Evolutionary conservation across 2,888 invertebrate genomes (phyloP).

Genomic region (Phengaris arion): DNA sequence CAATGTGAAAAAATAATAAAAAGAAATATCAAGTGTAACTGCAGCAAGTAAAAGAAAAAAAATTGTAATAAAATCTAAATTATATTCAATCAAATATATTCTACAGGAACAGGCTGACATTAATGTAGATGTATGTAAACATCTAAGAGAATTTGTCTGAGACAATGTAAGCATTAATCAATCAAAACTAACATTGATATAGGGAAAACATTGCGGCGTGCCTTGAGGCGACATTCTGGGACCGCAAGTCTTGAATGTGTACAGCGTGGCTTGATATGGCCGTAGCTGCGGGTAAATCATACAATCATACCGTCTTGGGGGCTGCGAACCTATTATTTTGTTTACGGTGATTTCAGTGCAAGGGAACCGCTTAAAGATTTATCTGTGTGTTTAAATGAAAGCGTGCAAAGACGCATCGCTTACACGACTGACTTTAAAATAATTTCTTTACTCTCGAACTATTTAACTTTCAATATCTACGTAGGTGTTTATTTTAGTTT

Average conservation of each 20-base stretch:
- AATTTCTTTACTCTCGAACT: background rate
- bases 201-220: constrained; percentile 40
- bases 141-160: background rate
- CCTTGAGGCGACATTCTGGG: constrained; percentile 57
- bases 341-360: constrained; percentile 57
- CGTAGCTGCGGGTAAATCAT: constrained; percentile 44
- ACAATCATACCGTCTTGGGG: constrained; percentile 56
- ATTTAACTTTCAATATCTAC: background rate
- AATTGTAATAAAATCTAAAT: background rate
- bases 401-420: background rate
- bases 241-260: constrained; percentile 44
- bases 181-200: constrained; percentile 28
- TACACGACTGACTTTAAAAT: background rate
- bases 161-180: constrained; percentile 23
- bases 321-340: constrained; percentile 67
- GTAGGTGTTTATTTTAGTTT: too few species aligned
- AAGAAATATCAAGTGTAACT: too few species aligned
- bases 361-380: constrained; percentile 41
- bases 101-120: background rate
- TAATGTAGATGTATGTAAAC: constrained; percentile 14
- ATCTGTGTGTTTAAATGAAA: constrained; percentile 22
- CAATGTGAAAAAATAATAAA: too few species aligned
- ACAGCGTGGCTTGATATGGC: constrained; percentile 32
- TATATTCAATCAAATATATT: background rate
- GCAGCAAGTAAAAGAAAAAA: too few species aligned